phyloP scores from a whole-genome alignment of 2,888 invertebrate genomes.

The Philaethria dido region DNA sequence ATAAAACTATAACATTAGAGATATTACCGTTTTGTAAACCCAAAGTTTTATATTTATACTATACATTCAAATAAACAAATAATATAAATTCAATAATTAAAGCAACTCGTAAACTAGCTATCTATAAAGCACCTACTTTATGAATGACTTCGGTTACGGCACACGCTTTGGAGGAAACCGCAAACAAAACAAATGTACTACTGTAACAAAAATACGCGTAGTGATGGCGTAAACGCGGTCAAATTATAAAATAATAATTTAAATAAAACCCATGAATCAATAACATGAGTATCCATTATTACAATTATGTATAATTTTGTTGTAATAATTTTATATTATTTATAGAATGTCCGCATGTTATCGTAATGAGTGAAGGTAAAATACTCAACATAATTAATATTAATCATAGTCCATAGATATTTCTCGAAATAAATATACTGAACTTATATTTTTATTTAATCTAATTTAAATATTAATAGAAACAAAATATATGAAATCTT shows the following conservation, averaged over 20 bases:
- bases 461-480: no score
- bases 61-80: background rate
- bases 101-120: background rate
- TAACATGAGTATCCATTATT: slow-evolving; percentile 26
- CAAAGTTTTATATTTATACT: no score
- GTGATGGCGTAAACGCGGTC: slow-evolving; percentile 32
- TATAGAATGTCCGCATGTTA: slow-evolving; percentile 31
- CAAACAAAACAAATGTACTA: slow-evolving; percentile 32
- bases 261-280: slow-evolving; percentile 43
- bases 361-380: slow-evolving; percentile 1
- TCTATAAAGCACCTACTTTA: slow-evolving; percentile 18
- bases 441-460: no score
- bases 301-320: slow-evolving; percentile 28
- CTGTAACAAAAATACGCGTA: slow-evolving; percentile 13
- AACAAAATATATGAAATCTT: background rate
- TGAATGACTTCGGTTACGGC: slow-evolving; percentile 37
- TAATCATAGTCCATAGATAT: background rate
- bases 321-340: slow-evolving; percentile 13
- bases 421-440: no score
- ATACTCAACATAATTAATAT: background rate
- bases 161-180: slow-evolving; percentile 39
- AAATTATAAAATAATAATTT: slow-evolving; percentile 35
- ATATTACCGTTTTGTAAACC: no score
- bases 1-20: no score
- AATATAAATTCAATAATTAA: background rate